phyloP scores from a whole-genome alignment of 2,888 invertebrate genomes.

The Drosophila mimetica region DNA sequence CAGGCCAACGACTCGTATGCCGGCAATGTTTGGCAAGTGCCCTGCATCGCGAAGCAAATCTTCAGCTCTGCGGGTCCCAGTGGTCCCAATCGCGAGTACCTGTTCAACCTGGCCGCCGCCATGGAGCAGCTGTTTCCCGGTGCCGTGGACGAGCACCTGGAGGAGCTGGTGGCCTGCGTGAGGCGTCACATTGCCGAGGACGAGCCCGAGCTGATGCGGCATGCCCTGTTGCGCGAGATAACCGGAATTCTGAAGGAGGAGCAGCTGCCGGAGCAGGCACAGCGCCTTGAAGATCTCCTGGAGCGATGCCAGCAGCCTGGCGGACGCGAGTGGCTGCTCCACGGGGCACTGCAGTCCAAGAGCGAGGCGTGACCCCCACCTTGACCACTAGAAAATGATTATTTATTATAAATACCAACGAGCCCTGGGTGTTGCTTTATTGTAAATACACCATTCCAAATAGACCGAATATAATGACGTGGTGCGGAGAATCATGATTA shows the following conservation, averaged over 20 bases:
- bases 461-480: not conserved
- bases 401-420: conserved; percentile 15
- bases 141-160: conserved; percentile 91
- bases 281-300: conserved; percentile 59
- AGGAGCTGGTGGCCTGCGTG: conserved; percentile 88
- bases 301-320: conserved; percentile 59
- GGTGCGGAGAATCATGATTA: not conserved
- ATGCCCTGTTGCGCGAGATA: conserved; percentile 66
- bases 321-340: conserved; percentile 68
- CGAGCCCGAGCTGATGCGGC: conserved; percentile 53
- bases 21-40: conserved; percentile 87
- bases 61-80: conserved; percentile 91
- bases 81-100: conserved; percentile 96
- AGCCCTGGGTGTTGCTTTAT: not conserved
- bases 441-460: conserved; percentile 13
- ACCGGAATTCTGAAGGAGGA: conserved; percentile 38
- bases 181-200: conserved; percentile 74
- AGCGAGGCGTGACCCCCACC: conserved; percentile 22
- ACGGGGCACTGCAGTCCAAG: conserved; percentile 33
- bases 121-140: conserved; percentile 91
- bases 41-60: conserved; percentile 92
- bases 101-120: conserved; percentile 92
- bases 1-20: conserved; percentile 92
- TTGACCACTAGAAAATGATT: not conserved
- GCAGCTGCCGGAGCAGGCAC: conserved; percentile 14